Evolutionary conservation across 2,113 vertebrate species (phyloP).

Genomic region (Propithecus coquereli): DNA sequence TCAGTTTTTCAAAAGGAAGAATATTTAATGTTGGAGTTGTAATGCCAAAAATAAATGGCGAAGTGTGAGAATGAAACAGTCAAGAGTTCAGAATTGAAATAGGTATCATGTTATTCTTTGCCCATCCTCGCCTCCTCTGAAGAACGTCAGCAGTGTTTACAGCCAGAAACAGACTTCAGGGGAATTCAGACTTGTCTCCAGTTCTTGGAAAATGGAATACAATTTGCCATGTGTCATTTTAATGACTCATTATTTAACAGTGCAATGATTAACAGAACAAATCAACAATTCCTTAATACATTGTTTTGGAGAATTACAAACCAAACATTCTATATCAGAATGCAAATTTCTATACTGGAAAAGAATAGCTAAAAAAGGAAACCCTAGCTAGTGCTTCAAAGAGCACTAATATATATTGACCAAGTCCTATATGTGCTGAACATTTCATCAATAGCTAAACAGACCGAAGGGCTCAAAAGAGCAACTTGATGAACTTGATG

Average conservation of each 20-base stretch:
- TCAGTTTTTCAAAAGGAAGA: not conserved
- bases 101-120: not conserved
- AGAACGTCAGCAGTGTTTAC: conserved; percentile 59
- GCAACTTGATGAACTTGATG: not conserved
- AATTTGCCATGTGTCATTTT: conserved; percentile 46
- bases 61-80: not conserved
- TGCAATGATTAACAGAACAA: conserved; percentile 37
- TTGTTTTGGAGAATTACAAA: not conserved
- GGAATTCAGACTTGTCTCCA: conserved; percentile 65
- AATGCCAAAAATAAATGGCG: not conserved
- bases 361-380: conserved; percentile 9
- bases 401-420: not conserved
- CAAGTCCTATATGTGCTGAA: not conserved
- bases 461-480: not conserved
- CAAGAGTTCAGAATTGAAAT: conserved; percentile 15
- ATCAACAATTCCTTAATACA: conserved; percentile 30
- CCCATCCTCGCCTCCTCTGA: conserved; percentile 18
- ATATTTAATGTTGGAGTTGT: not conserved
- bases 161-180: conserved; percentile 48
- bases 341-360: not conserved
- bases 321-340: not conserved
- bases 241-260: conserved; percentile 55
- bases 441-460: not conserved
- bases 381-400: not conserved
- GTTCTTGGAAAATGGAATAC: conserved; percentile 59